Evolutionary conservation across 2,888 invertebrate species (phyloP).

Genomic region (Macaria liturata): DNA sequence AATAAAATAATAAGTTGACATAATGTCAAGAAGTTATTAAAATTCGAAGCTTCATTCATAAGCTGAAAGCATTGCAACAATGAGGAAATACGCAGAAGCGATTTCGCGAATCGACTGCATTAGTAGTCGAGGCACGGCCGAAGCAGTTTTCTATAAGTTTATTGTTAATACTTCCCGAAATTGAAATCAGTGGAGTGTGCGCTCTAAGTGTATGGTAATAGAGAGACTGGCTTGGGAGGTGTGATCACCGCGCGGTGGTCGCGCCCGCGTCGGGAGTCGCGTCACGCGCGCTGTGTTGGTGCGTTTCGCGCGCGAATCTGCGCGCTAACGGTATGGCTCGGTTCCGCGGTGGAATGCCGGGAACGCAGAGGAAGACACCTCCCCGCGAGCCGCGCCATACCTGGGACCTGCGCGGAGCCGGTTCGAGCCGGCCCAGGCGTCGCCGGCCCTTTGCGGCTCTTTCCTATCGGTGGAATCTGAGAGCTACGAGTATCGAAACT

Average conservation of each 20-base stretch:
- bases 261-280: conserved; percentile 63
- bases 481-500: no score
- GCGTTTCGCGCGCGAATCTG: conserved; percentile 78
- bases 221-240: conserved; percentile 29
- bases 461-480: conserved; percentile 7
- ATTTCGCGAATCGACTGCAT: conserved; percentile 73
- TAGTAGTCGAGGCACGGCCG: conserved; percentile 66
- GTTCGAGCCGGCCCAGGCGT: conserved; percentile 5
- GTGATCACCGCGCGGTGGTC: conserved; percentile 30
- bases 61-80: conserved; percentile 64
- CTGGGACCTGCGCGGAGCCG: conserved; percentile 17
- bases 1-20: conserved; percentile 12
- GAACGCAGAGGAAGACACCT: conserved; percentile 29
- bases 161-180: conserved; percentile 46
- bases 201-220: conserved; percentile 51
- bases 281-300: conserved; percentile 81
- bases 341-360: conserved; percentile 68
- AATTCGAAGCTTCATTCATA: conserved; percentile 74
- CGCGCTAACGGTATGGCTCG: conserved; percentile 73
- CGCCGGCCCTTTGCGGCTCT: not conserved
- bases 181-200: conserved; percentile 44
- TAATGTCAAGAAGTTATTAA: conserved; percentile 45
- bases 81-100: conserved; percentile 79
- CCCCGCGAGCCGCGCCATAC: conserved; percentile 22
- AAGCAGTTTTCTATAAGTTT: conserved; percentile 65